Evolutionary conservation across 1,140 invertebrate genomes (phyloP).

Genomic region (Pseudomyrmex sp.): DNA sequence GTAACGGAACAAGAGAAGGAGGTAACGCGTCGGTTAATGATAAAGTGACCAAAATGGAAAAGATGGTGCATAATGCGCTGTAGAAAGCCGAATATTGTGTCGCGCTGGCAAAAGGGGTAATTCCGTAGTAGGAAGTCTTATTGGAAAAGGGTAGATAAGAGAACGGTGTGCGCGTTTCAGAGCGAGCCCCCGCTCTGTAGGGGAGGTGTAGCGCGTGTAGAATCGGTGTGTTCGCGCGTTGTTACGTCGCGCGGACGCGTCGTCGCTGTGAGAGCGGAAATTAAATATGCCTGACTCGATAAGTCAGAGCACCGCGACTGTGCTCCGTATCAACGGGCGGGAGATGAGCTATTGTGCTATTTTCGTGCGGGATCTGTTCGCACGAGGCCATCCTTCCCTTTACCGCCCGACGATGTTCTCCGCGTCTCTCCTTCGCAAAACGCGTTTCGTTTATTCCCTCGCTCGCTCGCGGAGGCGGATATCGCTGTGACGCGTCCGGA

Average conservation of each 20-base stretch:
- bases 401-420: conserved; percentile 44
- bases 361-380: conserved; percentile 82
- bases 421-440: conserved; percentile 67
- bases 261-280: conserved; percentile 83
- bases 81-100: conserved; percentile 80
- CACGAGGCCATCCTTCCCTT: conserved; percentile 72
- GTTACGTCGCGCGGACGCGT: conserved; percentile 19
- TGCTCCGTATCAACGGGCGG: conserved; percentile 81
- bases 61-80: conserved; percentile 75
- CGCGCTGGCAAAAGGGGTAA: conserved; percentile 80
- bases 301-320: conserved; percentile 81
- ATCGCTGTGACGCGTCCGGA: conserved; percentile 54
- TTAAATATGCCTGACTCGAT: conserved; percentile 86
- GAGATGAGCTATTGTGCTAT: conserved; percentile 86
- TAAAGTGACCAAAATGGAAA: conserved; percentile 67
- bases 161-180: conserved; percentile 52
- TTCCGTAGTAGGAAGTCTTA: conserved; percentile 83
- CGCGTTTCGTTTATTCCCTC: conserved; percentile 70
- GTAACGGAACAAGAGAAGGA: not conserved
- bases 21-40: conserved; percentile 24
- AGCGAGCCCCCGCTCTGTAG: not conserved
- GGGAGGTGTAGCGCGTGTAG: conserved; percentile 38
- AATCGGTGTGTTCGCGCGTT: conserved; percentile 36
- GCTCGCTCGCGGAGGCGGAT: conserved; percentile 48
- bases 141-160: conserved; percentile 85